phyloP scores from a whole-genome alignment of 2,797 vertebrate genomes.

The Oryzias sinensis region DNA sequence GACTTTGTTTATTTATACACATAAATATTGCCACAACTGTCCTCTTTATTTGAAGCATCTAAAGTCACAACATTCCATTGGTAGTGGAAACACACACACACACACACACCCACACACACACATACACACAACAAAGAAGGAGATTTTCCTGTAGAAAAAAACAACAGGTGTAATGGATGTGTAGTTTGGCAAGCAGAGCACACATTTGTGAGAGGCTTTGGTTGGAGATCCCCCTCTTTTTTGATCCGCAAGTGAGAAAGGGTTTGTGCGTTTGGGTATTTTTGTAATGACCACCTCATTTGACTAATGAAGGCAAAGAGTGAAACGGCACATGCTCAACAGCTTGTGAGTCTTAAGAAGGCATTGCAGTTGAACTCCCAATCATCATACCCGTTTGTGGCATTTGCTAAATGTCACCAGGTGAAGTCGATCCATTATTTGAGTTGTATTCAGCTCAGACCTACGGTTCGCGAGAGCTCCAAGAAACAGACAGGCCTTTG shows the following conservation, averaged over 20 bases:
- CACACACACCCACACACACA: conserved; percentile 53
- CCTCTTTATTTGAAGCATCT: too few relatives aligned
- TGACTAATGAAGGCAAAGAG: conserved; percentile 31
- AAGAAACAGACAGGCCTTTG: conserved; percentile 75
- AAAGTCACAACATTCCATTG: not conserved
- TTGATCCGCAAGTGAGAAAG: conserved; percentile 29
- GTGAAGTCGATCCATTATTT: conserved; percentile 50
- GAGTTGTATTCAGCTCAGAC: conserved; percentile 63
- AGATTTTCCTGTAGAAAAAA: conserved; percentile 55
- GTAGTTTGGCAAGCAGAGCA: conserved; percentile 36
- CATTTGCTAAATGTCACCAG: conserved; percentile 53
- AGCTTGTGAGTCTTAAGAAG: conserved; percentile 15
- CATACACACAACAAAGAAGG: conserved; percentile 46
- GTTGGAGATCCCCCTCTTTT: conserved; percentile 41
- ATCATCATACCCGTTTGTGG: conserved; percentile 24
- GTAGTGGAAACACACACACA: conserved; percentile 62
- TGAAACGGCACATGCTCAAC: not conserved
- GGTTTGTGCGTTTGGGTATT: not conserved
- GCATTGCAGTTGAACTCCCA: conserved; percentile 15
- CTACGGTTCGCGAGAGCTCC: conserved; percentile 72
- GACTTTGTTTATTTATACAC: too few relatives aligned
- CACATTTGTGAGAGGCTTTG: conserved; percentile 41
- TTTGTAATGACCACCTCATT: conserved; percentile 12
- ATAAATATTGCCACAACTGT: too few relatives aligned
- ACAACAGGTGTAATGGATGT: conserved; percentile 27